phyloP scores from a whole-genome alignment of 2,888 invertebrate species.

The Agrotis puta region DNA sequence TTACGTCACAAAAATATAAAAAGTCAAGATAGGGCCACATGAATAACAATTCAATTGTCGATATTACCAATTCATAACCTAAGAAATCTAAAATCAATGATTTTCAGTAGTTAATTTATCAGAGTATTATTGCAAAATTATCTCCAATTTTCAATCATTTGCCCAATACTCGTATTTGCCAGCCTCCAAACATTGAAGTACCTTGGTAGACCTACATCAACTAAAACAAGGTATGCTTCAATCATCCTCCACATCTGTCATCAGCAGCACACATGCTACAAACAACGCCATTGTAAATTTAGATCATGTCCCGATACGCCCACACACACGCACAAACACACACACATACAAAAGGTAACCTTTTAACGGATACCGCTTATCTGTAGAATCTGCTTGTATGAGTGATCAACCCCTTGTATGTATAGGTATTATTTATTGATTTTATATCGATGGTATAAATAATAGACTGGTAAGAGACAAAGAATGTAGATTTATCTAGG shows the following conservation, averaged over 20 bases:
- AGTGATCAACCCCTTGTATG: slow-evolving; percentile 55
- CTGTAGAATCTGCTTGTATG: slow-evolving; percentile 53
- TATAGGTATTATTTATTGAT: slow-evolving; percentile 50
- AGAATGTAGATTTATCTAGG: background rate
- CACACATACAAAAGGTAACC: slow-evolving; percentile 36
- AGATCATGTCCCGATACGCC: slow-evolving; percentile 63
- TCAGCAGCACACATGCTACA: slow-evolving; percentile 50
- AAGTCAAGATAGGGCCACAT: no score
- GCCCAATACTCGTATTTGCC: slow-evolving; percentile 21
- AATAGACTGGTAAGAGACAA: background rate
- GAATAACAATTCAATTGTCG: no score
- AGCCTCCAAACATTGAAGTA: background rate
- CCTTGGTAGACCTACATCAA: background rate
- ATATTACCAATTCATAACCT: no score
- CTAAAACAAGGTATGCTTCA: slow-evolving; percentile 40
- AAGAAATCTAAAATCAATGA: no score
- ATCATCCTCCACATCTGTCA: slow-evolving; percentile 59
- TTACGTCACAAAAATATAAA: no score
- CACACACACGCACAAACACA: slow-evolving; percentile 34
- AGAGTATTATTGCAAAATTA: background rate
- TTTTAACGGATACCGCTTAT: slow-evolving; percentile 59
- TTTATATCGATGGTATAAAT: slow-evolving; percentile 27
- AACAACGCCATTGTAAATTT: slow-evolving; percentile 63
- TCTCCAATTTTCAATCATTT: background rate
- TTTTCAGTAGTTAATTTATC: no score